Percentiles rank a stretch among this genome's conserved stretches.
phyloP scores from a whole-genome alignment of 2,797 vertebrate species.

The Gila robusta region DNA sequence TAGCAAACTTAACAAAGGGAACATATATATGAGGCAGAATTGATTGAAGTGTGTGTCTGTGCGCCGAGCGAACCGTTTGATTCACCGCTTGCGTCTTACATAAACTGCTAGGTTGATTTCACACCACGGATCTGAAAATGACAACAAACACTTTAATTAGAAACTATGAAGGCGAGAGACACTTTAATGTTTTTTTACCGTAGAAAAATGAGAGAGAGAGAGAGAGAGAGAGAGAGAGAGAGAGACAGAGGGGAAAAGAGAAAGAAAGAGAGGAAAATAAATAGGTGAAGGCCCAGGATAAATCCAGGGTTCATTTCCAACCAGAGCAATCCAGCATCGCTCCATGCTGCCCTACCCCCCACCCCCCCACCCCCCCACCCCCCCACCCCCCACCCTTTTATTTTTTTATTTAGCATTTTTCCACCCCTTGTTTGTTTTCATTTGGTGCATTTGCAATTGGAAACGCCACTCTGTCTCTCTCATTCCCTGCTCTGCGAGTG shows the following conservation, averaged over 20 bases:
- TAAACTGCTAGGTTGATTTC: conserved; percentile 91
- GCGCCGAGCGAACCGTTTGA: conserved; percentile 84
- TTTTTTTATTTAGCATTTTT: conserved; percentile 74
- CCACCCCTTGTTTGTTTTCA: conserved; percentile 71
- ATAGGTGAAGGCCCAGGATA: conserved; percentile 81
- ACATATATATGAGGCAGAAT: conserved; percentile 89
- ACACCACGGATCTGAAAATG: conserved; percentile 84
- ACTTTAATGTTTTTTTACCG: conserved; percentile 82
- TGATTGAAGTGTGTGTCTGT: conserved; percentile 88
- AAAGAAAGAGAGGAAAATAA: conserved; percentile 64
- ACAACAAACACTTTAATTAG: conserved; percentile 90
- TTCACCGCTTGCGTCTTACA: conserved; percentile 88
- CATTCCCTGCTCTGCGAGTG: conserved; percentile 53
- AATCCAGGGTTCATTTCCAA: conserved; percentile 75
- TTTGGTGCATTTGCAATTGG: conserved; percentile 69
- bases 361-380: too few relatives aligned
- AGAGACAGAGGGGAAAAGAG: neutral
- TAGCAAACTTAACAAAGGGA: conserved; percentile 88
- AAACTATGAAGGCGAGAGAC: conserved; percentile 78
- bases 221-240: conserved; percentile 16
- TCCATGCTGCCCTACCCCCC: conserved; percentile 68
- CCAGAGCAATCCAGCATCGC: conserved; percentile 68
- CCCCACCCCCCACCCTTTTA: too few relatives aligned
- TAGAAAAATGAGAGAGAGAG: conserved; percentile 68
- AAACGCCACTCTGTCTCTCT: conserved; percentile 66